phyloP scores from a whole-genome alignment of 2,888 invertebrate species.

The Erebia aethiops region DNA sequence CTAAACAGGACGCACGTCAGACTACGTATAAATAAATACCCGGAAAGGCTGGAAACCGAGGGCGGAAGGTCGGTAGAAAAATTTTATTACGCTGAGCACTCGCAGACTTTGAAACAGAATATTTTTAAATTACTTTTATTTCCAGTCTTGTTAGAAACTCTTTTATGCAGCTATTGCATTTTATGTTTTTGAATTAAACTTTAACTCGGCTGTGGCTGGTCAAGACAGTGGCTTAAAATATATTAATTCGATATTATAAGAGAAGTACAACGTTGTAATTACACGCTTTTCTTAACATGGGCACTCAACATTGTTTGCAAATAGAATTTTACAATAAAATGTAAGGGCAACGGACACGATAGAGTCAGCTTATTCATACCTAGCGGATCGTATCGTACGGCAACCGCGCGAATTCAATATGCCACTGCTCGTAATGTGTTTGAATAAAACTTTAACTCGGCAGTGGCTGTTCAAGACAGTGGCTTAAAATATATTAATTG shows the following conservation, averaged over 20 bases:
- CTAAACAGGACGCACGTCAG: constrained; percentile 20
- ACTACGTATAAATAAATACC: constrained; percentile 15
- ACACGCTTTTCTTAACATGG: too few species aligned
- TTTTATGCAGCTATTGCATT: constrained; percentile 21
- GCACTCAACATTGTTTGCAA: too few species aligned
- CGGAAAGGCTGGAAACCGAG: constrained; percentile 8
- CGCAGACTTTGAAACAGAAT: constrained; percentile 21
- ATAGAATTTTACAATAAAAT: too few species aligned
- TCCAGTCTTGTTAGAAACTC: constrained; percentile 21
- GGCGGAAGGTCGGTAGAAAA: constrained; percentile 23
- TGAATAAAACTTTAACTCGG: constrained; percentile 21
- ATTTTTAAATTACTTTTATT: constrained; percentile 28
- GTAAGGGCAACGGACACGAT: too few species aligned
- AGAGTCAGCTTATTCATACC: too few species aligned
- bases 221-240: background rate
- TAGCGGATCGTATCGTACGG: too few species aligned
- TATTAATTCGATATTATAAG: too few species aligned
- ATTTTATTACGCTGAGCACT: constrained; percentile 23
- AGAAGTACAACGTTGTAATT: too few species aligned
- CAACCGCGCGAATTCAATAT: too few species aligned
- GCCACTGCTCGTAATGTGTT: too few species aligned
- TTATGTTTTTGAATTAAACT: constrained; percentile 23
- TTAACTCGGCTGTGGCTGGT: constrained; percentile 10
- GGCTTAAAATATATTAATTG: too few species aligned
- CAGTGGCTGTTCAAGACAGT: background rate